Conservation (phyloP, 1,140 invertebrate species). For the Lordiphosa collinella region DNA sequence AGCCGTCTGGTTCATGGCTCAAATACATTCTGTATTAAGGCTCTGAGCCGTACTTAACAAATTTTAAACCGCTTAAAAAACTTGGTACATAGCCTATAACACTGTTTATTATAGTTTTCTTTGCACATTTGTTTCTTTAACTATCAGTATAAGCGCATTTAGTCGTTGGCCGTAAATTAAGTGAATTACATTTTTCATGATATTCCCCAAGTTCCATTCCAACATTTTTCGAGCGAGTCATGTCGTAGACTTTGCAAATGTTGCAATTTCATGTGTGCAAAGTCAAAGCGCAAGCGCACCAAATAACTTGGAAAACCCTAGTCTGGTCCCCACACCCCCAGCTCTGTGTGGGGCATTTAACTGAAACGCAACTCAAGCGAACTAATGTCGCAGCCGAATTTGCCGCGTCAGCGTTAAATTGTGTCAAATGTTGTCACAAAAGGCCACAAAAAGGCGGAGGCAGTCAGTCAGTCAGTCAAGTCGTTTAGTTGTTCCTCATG, state of each 20-base stretch:
- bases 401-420: constrained; percentile 62
- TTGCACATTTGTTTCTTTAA: no score
- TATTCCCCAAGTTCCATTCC: neutral
- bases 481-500: constrained; percentile 1
- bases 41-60: no score
- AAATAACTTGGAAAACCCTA: constrained; percentile 45
- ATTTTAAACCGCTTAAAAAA: no score
- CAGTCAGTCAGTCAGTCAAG: constrained; percentile 2
- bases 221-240: neutral
- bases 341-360: constrained; percentile 15
- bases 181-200: neutral
- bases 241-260: constrained; percentile 26
- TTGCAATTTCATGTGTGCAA: constrained; percentile 53
- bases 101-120: no score
- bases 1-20: no score
- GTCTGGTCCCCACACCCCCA: neutral
- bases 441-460: constrained; percentile 29
- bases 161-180: no score
- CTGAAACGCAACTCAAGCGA: constrained; percentile 15
- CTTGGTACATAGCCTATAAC: no score
- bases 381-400: constrained; percentile 23
- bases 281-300: constrained; percentile 49
- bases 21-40: no score
- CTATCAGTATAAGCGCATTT: no score
- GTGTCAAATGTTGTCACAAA: constrained; percentile 66